Evolutionary conservation across 2,888 invertebrate species (phyloP).

Genomic region (Dione vanillae): DNA sequence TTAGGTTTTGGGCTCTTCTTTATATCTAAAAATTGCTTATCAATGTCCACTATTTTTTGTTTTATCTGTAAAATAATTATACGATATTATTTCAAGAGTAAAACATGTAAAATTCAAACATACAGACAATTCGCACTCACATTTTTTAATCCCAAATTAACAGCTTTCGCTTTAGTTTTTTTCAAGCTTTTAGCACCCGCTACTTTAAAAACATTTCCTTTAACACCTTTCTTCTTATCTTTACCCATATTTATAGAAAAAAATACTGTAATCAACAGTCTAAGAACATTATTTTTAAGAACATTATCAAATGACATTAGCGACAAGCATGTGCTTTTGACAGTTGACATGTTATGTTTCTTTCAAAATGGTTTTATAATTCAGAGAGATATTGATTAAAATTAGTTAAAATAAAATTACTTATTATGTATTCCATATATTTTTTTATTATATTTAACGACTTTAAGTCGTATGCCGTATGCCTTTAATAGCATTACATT

Average conservation of each 20-base stretch:
- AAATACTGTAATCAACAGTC: not conserved
- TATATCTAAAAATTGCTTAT: constrained; percentile 72
- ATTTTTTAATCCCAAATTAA: constrained; percentile 76
- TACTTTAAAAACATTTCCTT: constrained; percentile 76
- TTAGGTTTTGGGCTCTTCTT: constrained; percentile 61
- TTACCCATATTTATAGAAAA: constrained; percentile 64
- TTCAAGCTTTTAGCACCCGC: constrained; percentile 79
- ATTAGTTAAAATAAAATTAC: no score
- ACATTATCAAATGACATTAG: not conserved
- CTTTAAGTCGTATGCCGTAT: no score
- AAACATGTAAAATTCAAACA: not conserved
- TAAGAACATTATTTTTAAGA: not conserved
- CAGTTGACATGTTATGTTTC: not conserved
- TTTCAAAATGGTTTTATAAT: no score
- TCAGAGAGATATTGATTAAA: no score
- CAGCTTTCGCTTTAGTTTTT: constrained; percentile 76
- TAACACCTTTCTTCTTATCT: constrained; percentile 71
- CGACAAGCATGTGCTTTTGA: constrained; percentile 8
- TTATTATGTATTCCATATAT: no score
- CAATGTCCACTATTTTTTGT: constrained; percentile 73
- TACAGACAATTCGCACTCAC: constrained; percentile 55
- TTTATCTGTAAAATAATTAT: constrained; percentile 63
- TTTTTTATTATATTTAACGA: no score
- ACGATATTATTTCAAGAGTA: not conserved
- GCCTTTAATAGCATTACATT: no score